These are phyloP conservation scores for Nephila pilipes DNA, from an alignment of 1,140 invertebrate species.

Conservation along the genomic window DNA sequence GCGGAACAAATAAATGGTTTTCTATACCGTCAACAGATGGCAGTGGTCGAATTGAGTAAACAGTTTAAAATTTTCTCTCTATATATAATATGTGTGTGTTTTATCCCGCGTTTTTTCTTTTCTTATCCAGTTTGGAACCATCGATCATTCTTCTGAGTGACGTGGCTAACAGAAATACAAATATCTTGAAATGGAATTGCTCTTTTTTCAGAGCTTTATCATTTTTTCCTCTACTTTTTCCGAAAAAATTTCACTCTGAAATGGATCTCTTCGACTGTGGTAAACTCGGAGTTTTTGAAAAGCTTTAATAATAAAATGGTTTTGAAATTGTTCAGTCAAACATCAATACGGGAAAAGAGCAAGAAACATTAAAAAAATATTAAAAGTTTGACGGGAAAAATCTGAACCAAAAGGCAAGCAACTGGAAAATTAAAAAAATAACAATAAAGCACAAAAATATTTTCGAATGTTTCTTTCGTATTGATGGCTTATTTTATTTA, in stretches of 20 bases:
- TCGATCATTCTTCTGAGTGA: constrained; percentile 44
- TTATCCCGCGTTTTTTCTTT: neutral
- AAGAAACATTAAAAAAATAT: neutral
- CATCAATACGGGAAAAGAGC: neutral
- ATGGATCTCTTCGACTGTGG: neutral
- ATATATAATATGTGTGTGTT: neutral
- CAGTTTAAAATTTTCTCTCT: constrained; percentile 43
- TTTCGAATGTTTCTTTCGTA: neutral
- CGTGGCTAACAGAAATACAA: constrained; percentile 53
- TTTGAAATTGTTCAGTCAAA: constrained; percentile 22
- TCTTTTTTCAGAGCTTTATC: neutral
- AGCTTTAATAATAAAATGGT: constrained; percentile 26
- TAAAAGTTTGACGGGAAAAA: neutral
- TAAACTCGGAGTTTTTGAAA: neutral
- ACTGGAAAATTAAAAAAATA: neutral
- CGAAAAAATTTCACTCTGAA: neutral
- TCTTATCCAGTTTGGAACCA: constrained; percentile 16
- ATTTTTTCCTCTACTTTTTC: constrained; percentile 13
- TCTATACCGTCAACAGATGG: constrained; percentile 47
- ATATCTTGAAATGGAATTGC: constrained; percentile 53
- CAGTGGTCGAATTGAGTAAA: constrained; percentile 44
- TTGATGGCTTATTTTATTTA: neutral
- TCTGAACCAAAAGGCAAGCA: neutral
- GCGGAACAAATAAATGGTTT: constrained; percentile 39
- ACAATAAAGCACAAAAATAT: neutral